Conservation (phyloP, 2,888 invertebrate species). For the Oscheius sp. region DNA sequence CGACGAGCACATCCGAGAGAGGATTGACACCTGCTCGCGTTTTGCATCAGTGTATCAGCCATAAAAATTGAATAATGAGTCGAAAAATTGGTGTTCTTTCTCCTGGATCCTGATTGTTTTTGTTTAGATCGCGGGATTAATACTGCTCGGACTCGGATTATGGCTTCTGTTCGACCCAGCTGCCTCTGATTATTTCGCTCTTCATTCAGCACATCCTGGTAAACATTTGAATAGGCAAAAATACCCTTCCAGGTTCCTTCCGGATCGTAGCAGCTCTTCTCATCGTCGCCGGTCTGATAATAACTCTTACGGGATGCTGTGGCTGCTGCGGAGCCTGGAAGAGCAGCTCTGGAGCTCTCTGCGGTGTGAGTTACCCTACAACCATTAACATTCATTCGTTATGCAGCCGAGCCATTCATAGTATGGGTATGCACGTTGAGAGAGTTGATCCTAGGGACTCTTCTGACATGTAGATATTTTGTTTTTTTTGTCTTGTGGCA, state of each 20-base stretch:
- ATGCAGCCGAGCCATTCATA: background rate
- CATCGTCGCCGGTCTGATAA: conserved; percentile 81
- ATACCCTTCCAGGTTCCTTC: conserved; percentile 49
- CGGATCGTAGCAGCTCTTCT: conserved; percentile 82
- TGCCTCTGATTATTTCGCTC: conserved; percentile 82
- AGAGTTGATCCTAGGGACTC: background rate
- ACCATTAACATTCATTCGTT: conserved; percentile 9
- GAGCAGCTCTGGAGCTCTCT: conserved; percentile 84
- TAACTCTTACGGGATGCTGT: conserved; percentile 84
- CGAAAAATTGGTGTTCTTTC: background rate
- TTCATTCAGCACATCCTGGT: conserved; percentile 72
- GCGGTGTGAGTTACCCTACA: conserved; percentile 79
- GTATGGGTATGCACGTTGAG: too few relatives aligned
- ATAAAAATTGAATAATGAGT: conserved; percentile 25
- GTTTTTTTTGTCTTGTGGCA: too few relatives aligned
- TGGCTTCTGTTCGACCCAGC: conserved; percentile 83
- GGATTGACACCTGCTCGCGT: conserved; percentile 36
- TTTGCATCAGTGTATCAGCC: conserved; percentile 26
- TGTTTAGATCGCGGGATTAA: conserved; percentile 81
- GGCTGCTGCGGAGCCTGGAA: conserved; percentile 87
- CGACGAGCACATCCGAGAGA: conserved; percentile 26
- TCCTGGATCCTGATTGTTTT: background rate
- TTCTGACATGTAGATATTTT: background rate
- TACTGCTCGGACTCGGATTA: conserved; percentile 81
- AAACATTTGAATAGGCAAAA: background rate